Conservation (phyloP, 2,113 vertebrate genomes). For the Laticauda laticaudata region DNA sequence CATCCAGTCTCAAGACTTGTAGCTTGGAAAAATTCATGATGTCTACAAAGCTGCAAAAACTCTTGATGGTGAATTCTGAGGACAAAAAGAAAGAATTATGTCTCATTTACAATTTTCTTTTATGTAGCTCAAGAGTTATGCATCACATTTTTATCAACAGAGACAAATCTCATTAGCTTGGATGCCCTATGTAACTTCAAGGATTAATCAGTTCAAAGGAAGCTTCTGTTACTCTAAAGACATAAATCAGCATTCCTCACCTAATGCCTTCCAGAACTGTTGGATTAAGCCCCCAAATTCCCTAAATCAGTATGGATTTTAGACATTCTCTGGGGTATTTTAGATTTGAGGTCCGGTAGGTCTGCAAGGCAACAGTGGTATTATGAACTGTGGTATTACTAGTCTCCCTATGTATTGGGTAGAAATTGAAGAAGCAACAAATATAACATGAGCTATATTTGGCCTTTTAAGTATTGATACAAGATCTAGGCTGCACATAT, state of each 20-base stretch:
- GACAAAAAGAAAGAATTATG: conserved; percentile 26
- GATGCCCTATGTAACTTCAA: neutral
- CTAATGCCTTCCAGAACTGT: neutral
- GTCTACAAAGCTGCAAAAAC: conserved; percentile 87
- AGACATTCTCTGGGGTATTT: neutral
- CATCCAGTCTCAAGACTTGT: conserved; percentile 86
- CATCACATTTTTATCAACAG: neutral
- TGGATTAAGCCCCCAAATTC: neutral
- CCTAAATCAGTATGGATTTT: neutral
- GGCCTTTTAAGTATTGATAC: neutral
- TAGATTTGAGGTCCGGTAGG: neutral
- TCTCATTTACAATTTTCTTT: neutral
- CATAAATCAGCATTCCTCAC: neutral
- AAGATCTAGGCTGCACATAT: neutral
- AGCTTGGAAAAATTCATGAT: conserved; percentile 90
- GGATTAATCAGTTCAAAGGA: neutral
- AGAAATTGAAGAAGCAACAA: too few species aligned
- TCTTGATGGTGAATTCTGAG: conserved; percentile 90
- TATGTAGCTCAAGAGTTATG: neutral
- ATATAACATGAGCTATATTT: neutral
- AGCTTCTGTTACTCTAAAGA: neutral
- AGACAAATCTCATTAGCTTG: neutral
- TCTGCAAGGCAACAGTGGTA: neutral
- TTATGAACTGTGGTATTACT: neutral
- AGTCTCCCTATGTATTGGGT: neutral